Evolutionary conservation across 2,888 invertebrate species (phyloP).

Genomic region (Sinelater perroti): DNA sequence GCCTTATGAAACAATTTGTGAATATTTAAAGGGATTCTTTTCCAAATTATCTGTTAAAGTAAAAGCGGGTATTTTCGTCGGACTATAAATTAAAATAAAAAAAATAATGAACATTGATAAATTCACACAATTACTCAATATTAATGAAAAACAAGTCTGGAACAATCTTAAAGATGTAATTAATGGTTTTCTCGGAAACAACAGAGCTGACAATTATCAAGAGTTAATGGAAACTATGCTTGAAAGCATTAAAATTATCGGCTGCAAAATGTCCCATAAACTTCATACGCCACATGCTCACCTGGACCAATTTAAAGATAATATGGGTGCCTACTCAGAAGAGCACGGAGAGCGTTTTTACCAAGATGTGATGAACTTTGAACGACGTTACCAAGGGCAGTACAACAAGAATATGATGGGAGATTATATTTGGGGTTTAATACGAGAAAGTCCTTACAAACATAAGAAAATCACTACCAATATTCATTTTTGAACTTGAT

Average conservation of each 20-base stretch:
- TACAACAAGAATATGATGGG: slow-evolving; percentile 44
- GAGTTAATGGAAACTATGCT: slow-evolving; percentile 40
- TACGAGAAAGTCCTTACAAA: slow-evolving; percentile 23
- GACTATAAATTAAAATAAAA: too few species aligned
- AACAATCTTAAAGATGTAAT: too few species aligned
- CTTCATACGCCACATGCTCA: slow-evolving; percentile 48
- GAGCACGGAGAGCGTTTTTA: slow-evolving; percentile 50
- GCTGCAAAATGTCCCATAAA: slow-evolving; percentile 45
- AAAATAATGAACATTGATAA: too few species aligned
- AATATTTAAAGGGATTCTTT: too few species aligned
- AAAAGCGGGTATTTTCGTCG: too few species aligned
- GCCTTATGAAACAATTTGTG: too few species aligned
- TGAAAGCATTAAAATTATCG: slow-evolving; percentile 37
- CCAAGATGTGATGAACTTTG: slow-evolving; percentile 45
- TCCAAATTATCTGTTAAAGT: too few species aligned
- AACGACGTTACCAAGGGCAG: slow-evolving; percentile 46
- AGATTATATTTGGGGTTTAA: slow-evolving; percentile 42
- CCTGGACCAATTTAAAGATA: slow-evolving; percentile 44
- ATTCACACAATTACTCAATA: too few species aligned
- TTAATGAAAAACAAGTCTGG: too few species aligned
- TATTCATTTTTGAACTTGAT: too few species aligned
- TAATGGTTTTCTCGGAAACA: too few species aligned
- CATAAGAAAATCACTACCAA: slow-evolving; percentile 11
- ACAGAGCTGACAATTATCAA: too few species aligned
- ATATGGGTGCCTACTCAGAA: slow-evolving; percentile 47